Conservation (phyloP, 2,888 invertebrate species). For the Dynastes tityus region DNA sequence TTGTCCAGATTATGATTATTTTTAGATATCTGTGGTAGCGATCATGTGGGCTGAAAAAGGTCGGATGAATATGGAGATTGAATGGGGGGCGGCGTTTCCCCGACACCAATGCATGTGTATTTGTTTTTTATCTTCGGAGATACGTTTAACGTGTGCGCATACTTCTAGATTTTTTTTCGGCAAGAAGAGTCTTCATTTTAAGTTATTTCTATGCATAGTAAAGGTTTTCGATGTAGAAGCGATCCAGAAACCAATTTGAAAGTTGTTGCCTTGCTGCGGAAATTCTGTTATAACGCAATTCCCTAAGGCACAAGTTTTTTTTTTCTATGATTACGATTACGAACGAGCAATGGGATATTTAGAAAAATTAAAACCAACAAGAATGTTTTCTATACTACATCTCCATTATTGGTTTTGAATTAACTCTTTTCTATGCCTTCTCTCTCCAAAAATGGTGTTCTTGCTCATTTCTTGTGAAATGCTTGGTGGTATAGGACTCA, state of each 20-base stretch:
- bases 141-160: slow-evolving; percentile 35
- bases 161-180: slow-evolving; percentile 20
- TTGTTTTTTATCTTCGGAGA: slow-evolving; percentile 40
- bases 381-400: no score
- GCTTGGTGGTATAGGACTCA: no score
- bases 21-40: slow-evolving; percentile 45
- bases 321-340: no score
- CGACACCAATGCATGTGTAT: slow-evolving; percentile 16
- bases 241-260: slow-evolving; percentile 34
- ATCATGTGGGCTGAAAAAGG: slow-evolving; percentile 33
- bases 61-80: slow-evolving; percentile 42
- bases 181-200: background rate
- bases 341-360: no score
- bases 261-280: background rate
- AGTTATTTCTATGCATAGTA: slow-evolving; percentile 35
- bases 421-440: no score
- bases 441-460: no score
- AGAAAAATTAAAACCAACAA: no score
- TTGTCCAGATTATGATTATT: slow-evolving; percentile 48
- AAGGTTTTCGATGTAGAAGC: slow-evolving; percentile 6
- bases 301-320: no score
- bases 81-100: slow-evolving; percentile 31
- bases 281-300: background rate
- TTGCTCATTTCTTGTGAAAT: no score
- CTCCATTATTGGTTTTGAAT: no score